These are phyloP conservation scores for Harlomillsia oculata DNA, from an alignment of 1,140 invertebrate genomes.

Conservation along the genomic window DNA sequence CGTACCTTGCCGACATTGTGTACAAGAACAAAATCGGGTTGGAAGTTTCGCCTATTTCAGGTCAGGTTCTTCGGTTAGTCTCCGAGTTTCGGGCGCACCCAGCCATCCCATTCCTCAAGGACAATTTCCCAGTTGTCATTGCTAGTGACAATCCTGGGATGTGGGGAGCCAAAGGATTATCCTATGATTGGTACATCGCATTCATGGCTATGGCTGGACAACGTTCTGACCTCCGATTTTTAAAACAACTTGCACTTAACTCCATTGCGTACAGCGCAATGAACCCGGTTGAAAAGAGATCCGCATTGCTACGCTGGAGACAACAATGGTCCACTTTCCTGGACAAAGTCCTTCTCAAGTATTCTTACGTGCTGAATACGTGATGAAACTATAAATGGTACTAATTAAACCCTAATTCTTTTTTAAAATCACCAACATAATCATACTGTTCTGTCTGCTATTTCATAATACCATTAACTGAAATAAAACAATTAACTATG, in stretches of 20 bases:
- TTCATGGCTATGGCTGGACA: slow-evolving; percentile 66
- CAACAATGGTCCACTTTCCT: slow-evolving; percentile 10
- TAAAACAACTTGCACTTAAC: slow-evolving; percentile 69
- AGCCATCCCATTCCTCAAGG: slow-evolving; percentile 52
- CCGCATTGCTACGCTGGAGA: slow-evolving; percentile 19
- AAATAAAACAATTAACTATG: no score
- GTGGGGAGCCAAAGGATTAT: slow-evolving; percentile 62
- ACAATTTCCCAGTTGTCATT: slow-evolving; percentile 50
- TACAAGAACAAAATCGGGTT: slow-evolving; percentile 57
- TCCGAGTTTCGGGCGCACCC: slow-evolving; percentile 71
- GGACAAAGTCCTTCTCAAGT: not conserved
- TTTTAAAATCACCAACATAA: no score
- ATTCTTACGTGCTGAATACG: not conserved
- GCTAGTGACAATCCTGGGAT: slow-evolving; percentile 67
- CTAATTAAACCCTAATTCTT: no score
- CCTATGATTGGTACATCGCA: slow-evolving; percentile 71
- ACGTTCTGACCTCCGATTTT: slow-evolving; percentile 55
- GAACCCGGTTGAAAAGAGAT: slow-evolving; percentile 20
- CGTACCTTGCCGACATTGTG: slow-evolving; percentile 51
- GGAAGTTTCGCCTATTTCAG: slow-evolving; percentile 67
- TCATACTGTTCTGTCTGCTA: no score
- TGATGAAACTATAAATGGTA: no score
- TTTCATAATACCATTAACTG: no score
- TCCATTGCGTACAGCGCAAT: slow-evolving; percentile 48
- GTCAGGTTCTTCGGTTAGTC: slow-evolving; percentile 57